Evolutionary conservation across 2,113 vertebrate genomes (phyloP).

Genomic region (Lophius piscatorius): DNA sequence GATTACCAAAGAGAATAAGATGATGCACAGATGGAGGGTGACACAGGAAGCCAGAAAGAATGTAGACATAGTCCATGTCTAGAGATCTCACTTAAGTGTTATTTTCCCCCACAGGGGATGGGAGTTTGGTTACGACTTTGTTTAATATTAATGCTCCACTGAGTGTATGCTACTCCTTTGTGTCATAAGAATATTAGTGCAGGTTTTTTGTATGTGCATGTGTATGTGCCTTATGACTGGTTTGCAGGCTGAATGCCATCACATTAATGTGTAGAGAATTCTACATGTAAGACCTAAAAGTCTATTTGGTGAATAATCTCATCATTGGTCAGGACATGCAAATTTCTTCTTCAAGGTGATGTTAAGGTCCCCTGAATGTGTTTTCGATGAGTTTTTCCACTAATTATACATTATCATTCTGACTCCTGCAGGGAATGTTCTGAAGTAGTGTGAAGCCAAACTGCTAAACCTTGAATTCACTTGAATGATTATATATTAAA

Average conservation of each 20-base stretch:
- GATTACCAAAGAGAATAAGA: too few species aligned
- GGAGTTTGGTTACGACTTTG: not conserved
- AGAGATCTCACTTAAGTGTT: too few species aligned
- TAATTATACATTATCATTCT: too few species aligned
- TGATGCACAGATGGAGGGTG: too few species aligned
- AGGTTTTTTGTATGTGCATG: not conserved
- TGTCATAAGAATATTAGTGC: not conserved
- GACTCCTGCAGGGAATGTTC: too few species aligned
- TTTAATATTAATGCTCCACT: not conserved
- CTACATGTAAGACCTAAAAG: slow-evolving; percentile 40
- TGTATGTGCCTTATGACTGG: slow-evolving; percentile 8
- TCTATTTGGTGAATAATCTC: slow-evolving; percentile 36
- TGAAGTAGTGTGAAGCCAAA: too few species aligned
- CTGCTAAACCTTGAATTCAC: too few species aligned
- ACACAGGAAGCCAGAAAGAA: too few species aligned
- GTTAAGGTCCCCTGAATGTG: slow-evolving; percentile 22
- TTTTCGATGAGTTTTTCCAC: slow-evolving; percentile 26
- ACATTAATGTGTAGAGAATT: slow-evolving; percentile 44
- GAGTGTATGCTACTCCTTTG: not conserved
- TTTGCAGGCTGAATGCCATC: slow-evolving; percentile 24
- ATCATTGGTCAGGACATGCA: slow-evolving; percentile 44
- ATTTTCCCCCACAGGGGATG: too few species aligned
- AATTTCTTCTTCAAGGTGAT: slow-evolving; percentile 31
- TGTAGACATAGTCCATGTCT: not conserved
- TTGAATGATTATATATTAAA: too few species aligned